These are phyloP conservation scores for Drosophila bunnanda DNA, from an alignment of 2,888 invertebrate species.

Conservation along the genomic window DNA sequence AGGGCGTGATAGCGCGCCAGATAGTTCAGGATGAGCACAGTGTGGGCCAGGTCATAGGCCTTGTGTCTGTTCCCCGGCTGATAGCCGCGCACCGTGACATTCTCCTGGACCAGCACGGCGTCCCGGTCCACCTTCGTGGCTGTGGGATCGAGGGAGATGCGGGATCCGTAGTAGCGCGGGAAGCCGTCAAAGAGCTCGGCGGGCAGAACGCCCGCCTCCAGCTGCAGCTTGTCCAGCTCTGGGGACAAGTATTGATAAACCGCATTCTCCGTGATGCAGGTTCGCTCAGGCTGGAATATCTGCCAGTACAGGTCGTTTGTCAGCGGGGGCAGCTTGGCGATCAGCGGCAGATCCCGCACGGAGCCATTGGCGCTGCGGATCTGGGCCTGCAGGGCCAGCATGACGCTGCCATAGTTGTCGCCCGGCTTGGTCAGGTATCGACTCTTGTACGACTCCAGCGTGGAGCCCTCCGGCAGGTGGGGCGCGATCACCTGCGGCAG, in stretches of 20 bases:
- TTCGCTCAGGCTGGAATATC: slow-evolving; percentile 86
- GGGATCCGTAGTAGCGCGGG: slow-evolving; percentile 86
- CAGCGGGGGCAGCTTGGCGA: slow-evolving; percentile 86
- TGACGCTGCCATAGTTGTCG: slow-evolving; percentile 88
- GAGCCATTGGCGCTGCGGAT: slow-evolving; percentile 71
- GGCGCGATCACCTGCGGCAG: slow-evolving; percentile 76
- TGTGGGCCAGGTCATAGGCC: slow-evolving; percentile 86
- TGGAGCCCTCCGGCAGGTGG: slow-evolving; percentile 68
- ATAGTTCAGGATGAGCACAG: slow-evolving; percentile 85
- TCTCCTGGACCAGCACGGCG: slow-evolving; percentile 87
- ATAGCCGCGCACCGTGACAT: slow-evolving; percentile 86
- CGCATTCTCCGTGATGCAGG: slow-evolving; percentile 87
- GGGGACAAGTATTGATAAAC: slow-evolving; percentile 86
- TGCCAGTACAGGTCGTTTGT: slow-evolving; percentile 86
- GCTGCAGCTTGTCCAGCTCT: slow-evolving; percentile 85
- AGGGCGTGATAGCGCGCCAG: slow-evolving; percentile 87
- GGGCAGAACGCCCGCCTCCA: slow-evolving; percentile 84
- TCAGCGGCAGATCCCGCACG: slow-evolving; percentile 84
- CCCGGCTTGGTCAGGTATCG: slow-evolving; percentile 86
- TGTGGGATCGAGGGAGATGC: slow-evolving; percentile 84
- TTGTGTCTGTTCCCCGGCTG: slow-evolving; percentile 85
- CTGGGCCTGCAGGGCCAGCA: slow-evolving; percentile 84
- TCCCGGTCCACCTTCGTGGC: slow-evolving; percentile 85
- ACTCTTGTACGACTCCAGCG: slow-evolving; percentile 83
- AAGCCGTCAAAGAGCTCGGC: slow-evolving; percentile 85